phyloP scores from a whole-genome alignment of 2,797 vertebrate species.

The Nannoperca obscura region DNA sequence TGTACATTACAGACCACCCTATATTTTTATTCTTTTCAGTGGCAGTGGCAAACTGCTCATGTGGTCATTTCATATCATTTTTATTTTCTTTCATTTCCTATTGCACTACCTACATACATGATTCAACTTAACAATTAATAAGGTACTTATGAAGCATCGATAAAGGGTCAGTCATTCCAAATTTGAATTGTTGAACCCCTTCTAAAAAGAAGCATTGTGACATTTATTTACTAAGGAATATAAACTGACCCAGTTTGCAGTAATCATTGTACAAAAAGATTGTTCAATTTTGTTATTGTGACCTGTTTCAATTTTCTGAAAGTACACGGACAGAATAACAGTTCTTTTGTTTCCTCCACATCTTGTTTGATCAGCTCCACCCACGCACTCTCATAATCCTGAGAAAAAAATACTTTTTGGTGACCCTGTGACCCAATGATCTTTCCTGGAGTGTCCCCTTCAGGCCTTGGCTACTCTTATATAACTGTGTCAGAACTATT shows the following conservation, averaged over 20 bases:
- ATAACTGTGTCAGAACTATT: neutral
- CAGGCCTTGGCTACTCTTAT: neutral
- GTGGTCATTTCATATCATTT: neutral
- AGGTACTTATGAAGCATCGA: neutral
- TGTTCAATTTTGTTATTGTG: conserved; percentile 4
- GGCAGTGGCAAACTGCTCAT: neutral
- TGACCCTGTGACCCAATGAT: neutral
- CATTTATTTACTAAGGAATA: neutral
- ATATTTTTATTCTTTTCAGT: neutral
- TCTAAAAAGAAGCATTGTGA: neutral
- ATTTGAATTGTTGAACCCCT: neutral
- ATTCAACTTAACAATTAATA: neutral
- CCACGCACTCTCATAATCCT: neutral
- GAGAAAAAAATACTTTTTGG: neutral
- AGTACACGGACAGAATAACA: neutral
- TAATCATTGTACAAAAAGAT: neutral
- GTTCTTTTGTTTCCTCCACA: neutral
- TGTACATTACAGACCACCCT: neutral
- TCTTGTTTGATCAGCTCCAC: neutral
- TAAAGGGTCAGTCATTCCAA: neutral
- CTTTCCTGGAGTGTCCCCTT: neutral
- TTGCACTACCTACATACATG: neutral
- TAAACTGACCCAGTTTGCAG: conserved; percentile 6
- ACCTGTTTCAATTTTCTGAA: neutral
- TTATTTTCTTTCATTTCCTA: neutral